Percentiles rank a stretch among this genome's conserved stretches.
Evolutionary conservation across 2,113 vertebrate species (phyloP).

Genomic region (Lota lota): DNA sequence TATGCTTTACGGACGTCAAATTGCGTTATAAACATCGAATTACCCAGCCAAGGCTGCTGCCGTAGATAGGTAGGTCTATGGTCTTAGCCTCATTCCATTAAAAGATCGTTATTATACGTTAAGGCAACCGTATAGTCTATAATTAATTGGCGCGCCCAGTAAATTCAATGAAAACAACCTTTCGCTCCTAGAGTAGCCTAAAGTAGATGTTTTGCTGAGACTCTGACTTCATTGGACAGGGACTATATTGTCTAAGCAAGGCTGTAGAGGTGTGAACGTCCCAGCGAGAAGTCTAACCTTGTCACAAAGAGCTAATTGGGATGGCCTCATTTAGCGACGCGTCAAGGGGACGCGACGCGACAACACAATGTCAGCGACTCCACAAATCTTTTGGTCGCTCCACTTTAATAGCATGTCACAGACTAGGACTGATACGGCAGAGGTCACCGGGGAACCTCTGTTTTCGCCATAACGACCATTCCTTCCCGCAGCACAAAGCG

Average conservation of each 20-base stretch:
- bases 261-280: constrained; percentile 33
- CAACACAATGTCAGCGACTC: constrained; percentile 69
- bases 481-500: constrained; percentile 7
- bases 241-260: constrained; percentile 11
- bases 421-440: constrained; percentile 62
- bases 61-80: too few species aligned
- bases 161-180: neutral
- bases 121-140: neutral
- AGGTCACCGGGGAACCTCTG: constrained; percentile 53
- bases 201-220: neutral
- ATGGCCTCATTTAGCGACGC: constrained; percentile 73
- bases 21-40: too few species aligned
- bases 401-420: constrained; percentile 66
- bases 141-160: neutral
- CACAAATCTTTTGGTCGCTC: constrained; percentile 70
- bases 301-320: constrained; percentile 71
- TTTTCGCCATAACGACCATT: constrained; percentile 67
- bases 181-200: neutral
- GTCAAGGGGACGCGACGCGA: constrained; percentile 57
- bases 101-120: too few species aligned
- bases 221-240: constrained; percentile 22
- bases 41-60: too few species aligned
- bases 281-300: constrained; percentile 44
- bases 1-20: too few species aligned
- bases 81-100: too few species aligned